Evolutionary conservation across 2,888 invertebrate genomes (phyloP), one percentile per base, ranked within the genome.

Genomic region (Eilema sororculum): DNA sequence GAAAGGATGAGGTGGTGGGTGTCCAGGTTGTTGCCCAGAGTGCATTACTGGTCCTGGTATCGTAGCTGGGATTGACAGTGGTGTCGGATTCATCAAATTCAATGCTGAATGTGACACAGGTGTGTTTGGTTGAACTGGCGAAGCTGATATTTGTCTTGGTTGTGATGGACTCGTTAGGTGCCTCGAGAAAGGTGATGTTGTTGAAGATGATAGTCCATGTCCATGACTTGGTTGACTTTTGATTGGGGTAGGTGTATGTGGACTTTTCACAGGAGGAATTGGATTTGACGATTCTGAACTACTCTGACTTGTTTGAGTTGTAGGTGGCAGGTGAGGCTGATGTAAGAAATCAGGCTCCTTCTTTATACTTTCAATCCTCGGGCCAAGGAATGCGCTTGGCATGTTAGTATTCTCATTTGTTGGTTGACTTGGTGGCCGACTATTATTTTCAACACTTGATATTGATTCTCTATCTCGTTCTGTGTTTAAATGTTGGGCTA

Each of bases 1-100:
- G 90, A 97, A 96, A 22, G 97, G 96, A 90, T 96, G 96, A 65
- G 96, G 96, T 83, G 96, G 96, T 84, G 96, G 96, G 3, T 96
- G 97, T 75, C 97, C 97, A 62, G 96, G 96, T 84, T 97, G 97
- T 85, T 97, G 97, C 3, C 97, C 96, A 9, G 97, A 97, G 89
- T 97, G 97, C 95, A 97, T 97, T 20, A 96, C 95, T 6, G 97
- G 96, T 41, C 97, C 97, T 16, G 97, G 96, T 78, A 97, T 96
- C 2, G 97, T 96, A 6, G 97, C 94, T 1, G 97, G 96, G 76
- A 97, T 96, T 8, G 96, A 95, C 37, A 96, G 91, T 64, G 96
- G 95, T n/a, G 94, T 91, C 22, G 96, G 96, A 83, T 96, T 96
- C 91, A 96, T 96, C 69, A 96, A 88, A 81, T 96, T 96, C 10